Conservation (phyloP, 2,888 invertebrate genomes). For the Adineta ricciae region DNA sequence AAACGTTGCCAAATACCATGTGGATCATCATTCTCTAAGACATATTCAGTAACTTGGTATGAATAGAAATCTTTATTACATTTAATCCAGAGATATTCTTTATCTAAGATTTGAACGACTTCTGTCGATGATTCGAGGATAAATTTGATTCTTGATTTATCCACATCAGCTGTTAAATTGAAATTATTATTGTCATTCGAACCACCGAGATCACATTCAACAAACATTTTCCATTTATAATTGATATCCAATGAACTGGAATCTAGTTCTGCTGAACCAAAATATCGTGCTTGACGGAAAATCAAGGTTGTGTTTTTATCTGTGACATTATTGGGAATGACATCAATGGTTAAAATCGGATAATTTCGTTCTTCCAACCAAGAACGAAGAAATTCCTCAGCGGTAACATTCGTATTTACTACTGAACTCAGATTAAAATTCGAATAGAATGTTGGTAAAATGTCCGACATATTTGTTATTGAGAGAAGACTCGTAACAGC, state of each 20-base stretch:
- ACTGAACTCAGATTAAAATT: not conserved
- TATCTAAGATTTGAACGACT: not conserved
- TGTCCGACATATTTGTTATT: not conserved
- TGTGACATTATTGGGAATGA: not conserved
- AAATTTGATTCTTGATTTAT: not conserved
- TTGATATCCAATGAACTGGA: not conserved
- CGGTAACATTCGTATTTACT: not conserved
- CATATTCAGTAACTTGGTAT: conserved; percentile 30
- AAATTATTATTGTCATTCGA: not conserved
- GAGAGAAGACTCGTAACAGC: not conserved
- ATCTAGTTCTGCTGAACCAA: not conserved
- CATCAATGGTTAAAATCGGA: conserved; percentile 25
- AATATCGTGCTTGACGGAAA: not conserved
- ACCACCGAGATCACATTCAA: conserved; percentile 31
- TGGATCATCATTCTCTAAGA: not conserved
- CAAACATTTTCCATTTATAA: conserved; percentile 26
- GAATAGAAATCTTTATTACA: conserved; percentile 33
- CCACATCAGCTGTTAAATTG: not conserved
- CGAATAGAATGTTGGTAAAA: not conserved
- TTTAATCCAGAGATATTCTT: conserved; percentile 28
- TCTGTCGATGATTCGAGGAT: not conserved
- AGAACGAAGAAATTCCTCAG: conserved; percentile 25
- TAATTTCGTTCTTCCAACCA: conserved; percentile 30
- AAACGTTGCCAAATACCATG: not conserved
- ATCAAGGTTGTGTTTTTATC: not conserved